Percentiles rank a stretch among this genome's conserved stretches.
These are phyloP conservation scores for Drosophila subsilvestris DNA, from an alignment of 2,888 invertebrate genomes.

Conservation along the genomic window DNA sequence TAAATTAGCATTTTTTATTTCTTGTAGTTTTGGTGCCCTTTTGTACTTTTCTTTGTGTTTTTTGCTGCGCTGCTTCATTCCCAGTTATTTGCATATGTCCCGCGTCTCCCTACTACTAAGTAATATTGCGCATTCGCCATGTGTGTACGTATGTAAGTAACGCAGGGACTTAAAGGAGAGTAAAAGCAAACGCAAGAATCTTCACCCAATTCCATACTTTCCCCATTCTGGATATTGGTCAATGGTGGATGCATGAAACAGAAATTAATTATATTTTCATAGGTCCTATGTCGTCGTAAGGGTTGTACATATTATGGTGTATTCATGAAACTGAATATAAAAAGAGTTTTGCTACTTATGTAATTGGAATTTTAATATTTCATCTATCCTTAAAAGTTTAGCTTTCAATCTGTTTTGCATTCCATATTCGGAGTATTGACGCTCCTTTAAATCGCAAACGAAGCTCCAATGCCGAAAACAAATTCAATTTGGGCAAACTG, in stretches of 20 bases:
- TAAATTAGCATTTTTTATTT: slow-evolving; percentile 79
- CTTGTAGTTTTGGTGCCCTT: slow-evolving; percentile 67
- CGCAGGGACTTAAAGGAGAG: slow-evolving; percentile 2
- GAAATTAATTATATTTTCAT: background rate
- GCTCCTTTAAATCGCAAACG: slow-evolving; percentile 9
- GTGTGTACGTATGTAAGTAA: slow-evolving; percentile 17
- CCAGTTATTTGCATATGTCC: slow-evolving; percentile 68
- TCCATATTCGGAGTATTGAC: background rate
- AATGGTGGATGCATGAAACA: no score
- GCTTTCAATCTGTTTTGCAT: slow-evolving; percentile 9
- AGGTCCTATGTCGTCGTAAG: background rate
- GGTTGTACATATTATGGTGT: background rate
- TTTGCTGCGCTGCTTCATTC: slow-evolving; percentile 31
- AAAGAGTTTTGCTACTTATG: background rate
- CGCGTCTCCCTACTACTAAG: slow-evolving; percentile 45
- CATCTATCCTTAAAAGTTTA: slow-evolving; percentile 31
- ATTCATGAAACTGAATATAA: background rate
- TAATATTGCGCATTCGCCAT: slow-evolving; percentile 71
- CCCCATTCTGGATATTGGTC: no score
- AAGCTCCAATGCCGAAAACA: slow-evolving; percentile 29
- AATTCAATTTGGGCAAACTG: slow-evolving; percentile 64
- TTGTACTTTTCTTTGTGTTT: slow-evolving; percentile 26
- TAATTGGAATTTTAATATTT: slow-evolving; percentile 27
- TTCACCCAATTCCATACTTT: no score
- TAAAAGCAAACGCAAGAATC: background rate